Evolutionary conservation across 2,888 invertebrate species (phyloP).

Genomic region (Sminthurinus aureus): DNA sequence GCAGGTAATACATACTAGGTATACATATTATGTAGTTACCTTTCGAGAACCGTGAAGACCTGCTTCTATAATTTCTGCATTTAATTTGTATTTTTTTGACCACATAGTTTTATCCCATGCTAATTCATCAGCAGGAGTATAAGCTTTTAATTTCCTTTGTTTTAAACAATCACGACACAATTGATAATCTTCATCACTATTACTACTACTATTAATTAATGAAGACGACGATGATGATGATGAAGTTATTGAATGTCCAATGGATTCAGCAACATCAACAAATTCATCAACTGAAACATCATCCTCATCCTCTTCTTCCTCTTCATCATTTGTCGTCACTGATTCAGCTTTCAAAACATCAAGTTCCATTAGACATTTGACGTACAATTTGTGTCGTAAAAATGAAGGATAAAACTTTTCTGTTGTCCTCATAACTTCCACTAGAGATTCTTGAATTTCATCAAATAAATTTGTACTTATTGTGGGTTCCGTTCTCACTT

Average conservation of each 20-base stretch:
- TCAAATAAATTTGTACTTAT: slow-evolving; percentile 83
- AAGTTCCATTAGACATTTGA: slow-evolving; percentile 76
- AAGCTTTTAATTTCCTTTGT: slow-evolving; percentile 41
- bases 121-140: slow-evolving; percentile 50
- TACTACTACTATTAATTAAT: slow-evolving; percentile 6
- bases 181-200: slow-evolving; percentile 49
- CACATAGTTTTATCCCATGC: slow-evolving; percentile 51
- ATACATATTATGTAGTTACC: too few relatives aligned
- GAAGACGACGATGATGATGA: slow-evolving; percentile 14
- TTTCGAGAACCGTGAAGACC: slow-evolving; percentile 70
- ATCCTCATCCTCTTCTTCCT: slow-evolving; percentile 66
- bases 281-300: slow-evolving; percentile 68
- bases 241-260: background rate
- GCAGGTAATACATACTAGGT: too few relatives aligned
- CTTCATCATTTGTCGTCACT: slow-evolving; percentile 59
- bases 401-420: slow-evolving; percentile 73
- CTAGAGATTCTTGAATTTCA: slow-evolving; percentile 76
- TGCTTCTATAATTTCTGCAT: slow-evolving; percentile 60
- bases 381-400: slow-evolving; percentile 72
- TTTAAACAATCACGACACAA: slow-evolving; percentile 58
- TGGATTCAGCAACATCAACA: slow-evolving; percentile 61
- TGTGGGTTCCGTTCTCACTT: slow-evolving; percentile 70
- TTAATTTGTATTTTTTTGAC: slow-evolving; percentile 52
- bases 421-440: slow-evolving; percentile 67
- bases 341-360: slow-evolving; percentile 70